Percentiles rank a stretch among this genome's conserved stretches.
Conservation (phyloP, 1,140 invertebrate species). For the Achroia grisella region DNA sequence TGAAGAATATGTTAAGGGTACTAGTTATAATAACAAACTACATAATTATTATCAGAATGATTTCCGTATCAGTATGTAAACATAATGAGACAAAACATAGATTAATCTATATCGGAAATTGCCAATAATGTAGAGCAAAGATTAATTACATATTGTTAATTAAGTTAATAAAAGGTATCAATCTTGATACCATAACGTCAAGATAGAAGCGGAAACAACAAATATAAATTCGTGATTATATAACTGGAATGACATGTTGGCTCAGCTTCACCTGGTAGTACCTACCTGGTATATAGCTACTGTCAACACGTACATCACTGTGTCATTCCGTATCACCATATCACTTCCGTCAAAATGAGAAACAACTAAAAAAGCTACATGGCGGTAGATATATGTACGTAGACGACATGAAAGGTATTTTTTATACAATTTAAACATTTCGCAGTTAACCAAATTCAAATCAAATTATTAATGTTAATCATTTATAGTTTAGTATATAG, state of each 20-base stretch:
- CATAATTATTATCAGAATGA: conserved; percentile 29
- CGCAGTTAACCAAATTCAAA: too few species aligned
- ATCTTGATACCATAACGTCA: too few species aligned
- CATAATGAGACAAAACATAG: conserved; percentile 44
- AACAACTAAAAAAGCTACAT: too few species aligned
- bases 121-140: conserved; percentile 22
- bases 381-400: not conserved
- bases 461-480: too few species aligned
- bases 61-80: conserved; percentile 42
- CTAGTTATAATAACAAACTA: too few species aligned
- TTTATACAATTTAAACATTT: too few species aligned
- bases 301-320: not conserved
- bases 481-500: too few species aligned
- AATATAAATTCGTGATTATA: too few species aligned
- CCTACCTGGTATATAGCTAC: too few species aligned
- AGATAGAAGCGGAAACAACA: not conserved
- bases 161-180: not conserved
- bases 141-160: conserved; percentile 5
- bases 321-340: not conserved
- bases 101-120: conserved; percentile 33
- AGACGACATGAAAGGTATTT: not conserved
- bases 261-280: too few species aligned
- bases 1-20: too few species aligned
- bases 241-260: too few species aligned
- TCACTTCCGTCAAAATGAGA: not conserved